Evolutionary conservation across 2,888 invertebrate species (phyloP).

Genomic region (Melieria crassipennis): DNA sequence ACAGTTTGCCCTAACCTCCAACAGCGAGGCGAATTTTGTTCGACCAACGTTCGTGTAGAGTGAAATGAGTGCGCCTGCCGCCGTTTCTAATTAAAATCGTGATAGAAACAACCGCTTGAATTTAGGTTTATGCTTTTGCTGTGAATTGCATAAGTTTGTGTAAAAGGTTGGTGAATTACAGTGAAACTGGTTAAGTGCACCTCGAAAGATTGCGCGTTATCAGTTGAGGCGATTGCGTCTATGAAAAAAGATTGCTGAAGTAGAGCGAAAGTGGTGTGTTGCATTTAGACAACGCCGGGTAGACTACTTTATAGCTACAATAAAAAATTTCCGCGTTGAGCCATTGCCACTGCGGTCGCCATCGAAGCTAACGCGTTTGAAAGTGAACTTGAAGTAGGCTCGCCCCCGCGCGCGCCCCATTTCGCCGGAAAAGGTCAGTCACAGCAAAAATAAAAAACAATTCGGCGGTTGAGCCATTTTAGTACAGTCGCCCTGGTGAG

Average conservation of each 20-base stretch:
- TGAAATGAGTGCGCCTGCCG: constrained; percentile 10
- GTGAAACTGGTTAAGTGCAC: background rate
- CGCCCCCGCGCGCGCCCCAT: background rate
- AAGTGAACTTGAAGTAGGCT: background rate
- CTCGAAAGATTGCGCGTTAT: background rate
- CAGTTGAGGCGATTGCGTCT: background rate
- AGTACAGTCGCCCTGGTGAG: constrained; percentile 18
- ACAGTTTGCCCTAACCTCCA: constrained; percentile 33
- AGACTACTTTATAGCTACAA: background rate
- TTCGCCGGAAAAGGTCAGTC: background rate
- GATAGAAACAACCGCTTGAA: background rate
- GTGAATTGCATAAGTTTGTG: constrained; percentile 13
- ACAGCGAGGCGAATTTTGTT: constrained; percentile 26
- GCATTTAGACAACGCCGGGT: background rate
- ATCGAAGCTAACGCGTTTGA: background rate
- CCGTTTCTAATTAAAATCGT: background rate
- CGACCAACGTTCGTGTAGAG: constrained; percentile 15
- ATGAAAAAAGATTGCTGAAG: background rate
- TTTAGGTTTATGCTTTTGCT: background rate
- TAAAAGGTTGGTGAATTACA: background rate
- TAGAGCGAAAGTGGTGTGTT: background rate
- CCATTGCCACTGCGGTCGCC: constrained; percentile 1
- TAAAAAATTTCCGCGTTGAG: background rate
- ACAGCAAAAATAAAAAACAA: background rate
- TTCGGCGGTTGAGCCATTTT: background rate